These are phyloP conservation scores for Zaprionus nigranus DNA, from an alignment of 1,140 invertebrate species.

Conservation along the genomic window DNA sequence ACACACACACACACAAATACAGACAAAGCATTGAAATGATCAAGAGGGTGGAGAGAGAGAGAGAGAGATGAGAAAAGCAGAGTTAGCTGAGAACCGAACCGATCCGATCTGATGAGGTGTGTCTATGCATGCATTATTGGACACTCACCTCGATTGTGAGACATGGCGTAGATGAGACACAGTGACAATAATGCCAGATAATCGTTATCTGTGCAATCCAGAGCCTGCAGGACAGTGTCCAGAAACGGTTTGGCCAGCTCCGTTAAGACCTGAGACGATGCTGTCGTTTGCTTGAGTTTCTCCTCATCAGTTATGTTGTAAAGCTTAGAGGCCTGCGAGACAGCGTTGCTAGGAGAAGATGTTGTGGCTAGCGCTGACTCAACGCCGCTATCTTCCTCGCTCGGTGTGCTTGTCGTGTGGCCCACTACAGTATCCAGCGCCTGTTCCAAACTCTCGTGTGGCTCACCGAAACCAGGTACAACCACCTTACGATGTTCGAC, in stretches of 20 bases:
- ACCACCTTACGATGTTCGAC: conserved; percentile 85
- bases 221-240: conserved; percentile 93
- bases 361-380: conserved; percentile 55
- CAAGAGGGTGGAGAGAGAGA: conserved; percentile 30
- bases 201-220: conserved; percentile 96
- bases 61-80: conserved; percentile 43
- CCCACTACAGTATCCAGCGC: conserved; percentile 85
- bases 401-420: conserved; percentile 46
- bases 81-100: conserved; percentile 29
- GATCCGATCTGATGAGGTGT: conserved; percentile 11
- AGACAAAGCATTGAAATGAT: conserved; percentile 61
- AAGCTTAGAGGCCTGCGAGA: conserved; percentile 36
- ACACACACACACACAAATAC: conserved; percentile 48
- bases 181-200: conserved; percentile 96
- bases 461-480: conserved; percentile 84
- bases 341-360: conserved; percentile 31
- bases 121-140: not conserved
- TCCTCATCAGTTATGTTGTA: conserved; percentile 97
- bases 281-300: conserved; percentile 87
- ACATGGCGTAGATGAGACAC: conserved; percentile 96
- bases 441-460: conserved; percentile 88
- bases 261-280: conserved; percentile 32
- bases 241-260: conserved; percentile 90
- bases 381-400: conserved; percentile 61
- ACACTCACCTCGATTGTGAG: conserved; percentile 94